Base-by-base conservation (phyloP, 2,888 invertebrate species). In the Melanostoma scalare region DNA sequence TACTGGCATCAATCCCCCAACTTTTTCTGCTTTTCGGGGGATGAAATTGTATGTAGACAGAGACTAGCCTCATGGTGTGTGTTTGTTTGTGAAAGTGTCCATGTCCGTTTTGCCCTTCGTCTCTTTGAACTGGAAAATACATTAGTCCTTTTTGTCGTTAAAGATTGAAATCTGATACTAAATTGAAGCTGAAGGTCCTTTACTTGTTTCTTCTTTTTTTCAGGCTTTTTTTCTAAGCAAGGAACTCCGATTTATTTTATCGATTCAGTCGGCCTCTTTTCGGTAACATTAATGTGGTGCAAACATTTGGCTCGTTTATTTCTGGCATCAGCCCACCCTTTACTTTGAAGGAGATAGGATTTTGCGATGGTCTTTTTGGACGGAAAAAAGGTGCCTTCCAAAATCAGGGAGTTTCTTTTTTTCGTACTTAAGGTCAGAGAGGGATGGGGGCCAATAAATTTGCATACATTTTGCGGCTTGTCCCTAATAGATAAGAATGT, bases 261-360 rank as follows among this genome's bases (percentile, higher is more conserved):
- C 67, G 53, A 52, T 67, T 53, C 10, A 44, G 65, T 46, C 48
- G 72, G 38, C 40, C 60, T 60, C 67, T 73, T 68, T 69, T 73
- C 10, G 73, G 78, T 65, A 56, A 73, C 72, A 73, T 79, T 75
- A 79, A 84, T 84, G 79, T 75, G 79, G 79, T 75, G 74, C 65
- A 69, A 84, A 84, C 69, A 74, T 74, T 61, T 55, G 65, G 36
- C 56, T 33, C n/a, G 33, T 3, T 5, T 42, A 63, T 42, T 60
- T 42, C 8, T 31, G 52, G 60, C 20, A 20, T 20, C 20, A 20
- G 20, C 20, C 20, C 20, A 20, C 9, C 60, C 56, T 36, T 68
- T 61, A 61, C 42, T 56, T 67, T 38, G 10, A 3, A 0, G 38
- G 48, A 63, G 48, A 48, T 10, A 6, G 10, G 9, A 33, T 8